These are phyloP conservation scores for Delphinapterus leucas DNA, from an alignment of 2,113 vertebrate species.

Conservation along the genomic window DNA sequence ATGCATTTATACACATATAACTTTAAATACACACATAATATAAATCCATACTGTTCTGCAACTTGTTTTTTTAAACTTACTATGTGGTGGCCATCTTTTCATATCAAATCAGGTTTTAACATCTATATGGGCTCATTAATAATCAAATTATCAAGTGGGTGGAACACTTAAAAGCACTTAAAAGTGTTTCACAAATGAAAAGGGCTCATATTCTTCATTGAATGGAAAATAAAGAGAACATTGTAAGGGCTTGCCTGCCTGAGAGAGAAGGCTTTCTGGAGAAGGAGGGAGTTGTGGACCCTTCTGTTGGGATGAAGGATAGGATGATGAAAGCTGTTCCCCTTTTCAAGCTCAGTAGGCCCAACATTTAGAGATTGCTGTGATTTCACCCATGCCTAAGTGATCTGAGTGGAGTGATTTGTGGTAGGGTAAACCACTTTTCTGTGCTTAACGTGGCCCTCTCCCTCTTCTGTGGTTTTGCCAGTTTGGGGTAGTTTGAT, in stretches of 20 bases:
- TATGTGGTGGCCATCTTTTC: background rate
- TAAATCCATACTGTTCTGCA: conserved; percentile 31
- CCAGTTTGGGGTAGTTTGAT: conserved; percentile 19
- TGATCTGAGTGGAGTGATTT: conserved; percentile 4
- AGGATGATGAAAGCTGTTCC: background rate
- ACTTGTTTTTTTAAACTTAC: background rate
- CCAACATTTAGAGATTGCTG: background rate
- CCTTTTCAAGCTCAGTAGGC: background rate
- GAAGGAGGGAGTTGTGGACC: background rate
- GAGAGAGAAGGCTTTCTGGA: conserved; percentile 21
- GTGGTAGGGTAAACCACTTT: background rate
- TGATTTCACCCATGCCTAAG: background rate
- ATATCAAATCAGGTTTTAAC: conserved; percentile 32
- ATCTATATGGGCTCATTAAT: conserved; percentile 1
- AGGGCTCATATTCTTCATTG: background rate
- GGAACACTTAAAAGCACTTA: background rate
- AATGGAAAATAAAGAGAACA: conserved; percentile 1
- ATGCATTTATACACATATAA: background rate
- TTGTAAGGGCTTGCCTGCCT: background rate
- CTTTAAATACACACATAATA: background rate
- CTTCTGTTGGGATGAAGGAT: background rate
- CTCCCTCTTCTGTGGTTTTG: conserved; percentile 13
- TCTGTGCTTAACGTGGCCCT: background rate
- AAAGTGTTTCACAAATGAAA: background rate
- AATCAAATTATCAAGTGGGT: background rate